phyloP scores from a whole-genome alignment of 1,140 invertebrate species.

The Pseudomyrmex concolor region DNA sequence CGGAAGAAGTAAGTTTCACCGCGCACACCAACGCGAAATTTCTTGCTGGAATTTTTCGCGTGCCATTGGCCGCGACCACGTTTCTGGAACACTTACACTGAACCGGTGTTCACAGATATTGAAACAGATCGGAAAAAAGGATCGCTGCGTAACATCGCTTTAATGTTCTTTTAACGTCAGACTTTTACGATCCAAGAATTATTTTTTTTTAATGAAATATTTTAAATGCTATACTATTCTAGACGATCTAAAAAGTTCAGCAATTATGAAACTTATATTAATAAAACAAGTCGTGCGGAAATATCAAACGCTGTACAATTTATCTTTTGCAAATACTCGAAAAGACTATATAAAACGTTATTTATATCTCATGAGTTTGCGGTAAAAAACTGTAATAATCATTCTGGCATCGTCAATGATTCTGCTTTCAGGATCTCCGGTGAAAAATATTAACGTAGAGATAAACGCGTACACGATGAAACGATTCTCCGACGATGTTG shows the following conservation, averaged over 20 bases:
- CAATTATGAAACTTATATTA: too few species aligned
- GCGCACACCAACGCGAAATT: conserved; percentile 6
- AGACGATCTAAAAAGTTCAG: too few species aligned
- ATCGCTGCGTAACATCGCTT: too few species aligned
- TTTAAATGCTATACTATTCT: too few species aligned
- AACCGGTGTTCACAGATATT: not conserved
- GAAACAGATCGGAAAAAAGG: too few species aligned
- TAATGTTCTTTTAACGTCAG: too few species aligned
- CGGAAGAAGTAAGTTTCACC: conserved; percentile 88
- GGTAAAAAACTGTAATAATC: not conserved
- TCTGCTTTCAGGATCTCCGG: conserved; percentile 86
- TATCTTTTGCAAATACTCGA: too few species aligned
- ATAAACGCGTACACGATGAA: conserved; percentile 89
- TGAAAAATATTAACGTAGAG: conserved; percentile 88
- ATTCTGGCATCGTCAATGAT: not conserved
- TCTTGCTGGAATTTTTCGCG: conserved; percentile 35
- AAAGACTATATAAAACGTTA: not conserved
- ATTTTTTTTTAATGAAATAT: too few species aligned
- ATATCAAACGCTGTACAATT: too few species aligned
- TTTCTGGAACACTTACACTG: not conserved
- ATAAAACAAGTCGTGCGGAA: too few species aligned
- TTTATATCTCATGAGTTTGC: not conserved
- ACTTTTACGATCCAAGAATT: too few species aligned
- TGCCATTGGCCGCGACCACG: not conserved
- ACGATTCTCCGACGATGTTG: conserved; percentile 89